Base-by-base conservation (phyloP, 2,113 vertebrate genomes). In the Pyrgilauda ruficollis region DNA sequence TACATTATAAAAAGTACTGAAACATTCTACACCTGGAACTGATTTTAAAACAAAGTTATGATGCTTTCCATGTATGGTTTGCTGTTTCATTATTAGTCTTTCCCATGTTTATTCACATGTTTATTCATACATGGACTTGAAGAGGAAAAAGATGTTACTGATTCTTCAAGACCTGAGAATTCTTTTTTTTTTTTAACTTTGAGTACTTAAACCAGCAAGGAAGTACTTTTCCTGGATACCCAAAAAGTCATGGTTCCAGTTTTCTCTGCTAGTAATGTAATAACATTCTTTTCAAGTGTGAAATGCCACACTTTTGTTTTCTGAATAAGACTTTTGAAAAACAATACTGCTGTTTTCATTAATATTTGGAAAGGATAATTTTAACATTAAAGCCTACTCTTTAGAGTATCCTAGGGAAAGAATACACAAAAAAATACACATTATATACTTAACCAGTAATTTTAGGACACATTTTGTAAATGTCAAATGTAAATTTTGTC, bases 391-490 rank as follows among this genome's bases (percentile, higher is more conserved):
- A 79, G 8, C 15, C 16, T 56, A n/a, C 12, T 61, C 13, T 76
- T 59, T 27, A 43, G 30, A 86, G 31, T 43, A 31, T 59, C 67
- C 44, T 76, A 50, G 72, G 43, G 44, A 77, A 46, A 46, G 10
- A 82, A 68, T 31, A 26, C 13, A 30, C 0, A 56, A 64, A 15
- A 15, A 76, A 52, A 41, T 23, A 9, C 0, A 7, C 1, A 0
- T 68, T 78, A 24, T 17, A 24, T 44, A 9, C 59, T 72, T 56
- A 31, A 15, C 16, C 7, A 69, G 12, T 43, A 68, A 79, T 39
- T 22, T 49, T 79, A 75, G 41, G 11, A 61, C 22, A 55, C 5
- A 33, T 63, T 84, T 84, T 44, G 14, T 23, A 70, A 62, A 49
- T 56, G 41, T 37, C 58, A 84, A 90, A 63, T 33, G 31, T 16